phyloP scores from a whole-genome alignment of 2,797 vertebrate genomes.

The Gadopsis marmoratus region DNA sequence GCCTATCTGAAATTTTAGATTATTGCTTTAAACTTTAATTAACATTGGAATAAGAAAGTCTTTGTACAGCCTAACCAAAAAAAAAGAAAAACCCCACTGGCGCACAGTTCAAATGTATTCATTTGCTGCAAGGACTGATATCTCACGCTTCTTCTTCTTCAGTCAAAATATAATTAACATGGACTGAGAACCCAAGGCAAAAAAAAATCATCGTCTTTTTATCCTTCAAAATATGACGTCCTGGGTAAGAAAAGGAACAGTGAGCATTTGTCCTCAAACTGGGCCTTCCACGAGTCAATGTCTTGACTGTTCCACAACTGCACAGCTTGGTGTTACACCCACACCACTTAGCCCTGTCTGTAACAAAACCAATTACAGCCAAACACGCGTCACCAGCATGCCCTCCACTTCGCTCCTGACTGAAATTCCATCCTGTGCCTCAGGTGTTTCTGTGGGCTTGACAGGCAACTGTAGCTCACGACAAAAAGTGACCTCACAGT shows the following conservation, averaged over 20 bases:
- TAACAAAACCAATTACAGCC: slow-evolving; percentile 68
- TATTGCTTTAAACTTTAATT: slow-evolving; percentile 52
- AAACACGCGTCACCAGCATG: slow-evolving; percentile 51
- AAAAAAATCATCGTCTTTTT: neutral
- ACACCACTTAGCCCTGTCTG: slow-evolving; percentile 50
- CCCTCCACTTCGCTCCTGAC: slow-evolving; percentile 24
- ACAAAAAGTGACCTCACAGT: slow-evolving; percentile 45
- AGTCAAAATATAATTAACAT: slow-evolving; percentile 49
- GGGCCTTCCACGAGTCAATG: slow-evolving; percentile 9
- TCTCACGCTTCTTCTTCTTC: slow-evolving; percentile 23
- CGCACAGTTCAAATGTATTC: slow-evolving; percentile 41
- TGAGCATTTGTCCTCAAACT: neutral
- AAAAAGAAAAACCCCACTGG: slow-evolving; percentile 1
- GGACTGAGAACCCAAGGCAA: slow-evolving; percentile 15
- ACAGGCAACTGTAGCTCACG: slow-evolving; percentile 32
- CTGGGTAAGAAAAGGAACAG: neutral
- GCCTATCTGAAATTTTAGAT: slow-evolving; percentile 35
- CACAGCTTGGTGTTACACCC: slow-evolving; percentile 36
- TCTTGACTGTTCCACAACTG: slow-evolving; percentile 24
- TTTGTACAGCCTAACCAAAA: slow-evolving; percentile 24
- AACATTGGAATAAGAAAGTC: slow-evolving; percentile 39
- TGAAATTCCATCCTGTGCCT: slow-evolving; percentile 50
- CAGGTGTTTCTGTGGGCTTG: slow-evolving; percentile 50
- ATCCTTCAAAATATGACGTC: neutral
- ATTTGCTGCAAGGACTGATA: slow-evolving; percentile 39